Base-by-base conservation (phyloP, 2,113 vertebrate species). In the Tyto alba region DNA sequence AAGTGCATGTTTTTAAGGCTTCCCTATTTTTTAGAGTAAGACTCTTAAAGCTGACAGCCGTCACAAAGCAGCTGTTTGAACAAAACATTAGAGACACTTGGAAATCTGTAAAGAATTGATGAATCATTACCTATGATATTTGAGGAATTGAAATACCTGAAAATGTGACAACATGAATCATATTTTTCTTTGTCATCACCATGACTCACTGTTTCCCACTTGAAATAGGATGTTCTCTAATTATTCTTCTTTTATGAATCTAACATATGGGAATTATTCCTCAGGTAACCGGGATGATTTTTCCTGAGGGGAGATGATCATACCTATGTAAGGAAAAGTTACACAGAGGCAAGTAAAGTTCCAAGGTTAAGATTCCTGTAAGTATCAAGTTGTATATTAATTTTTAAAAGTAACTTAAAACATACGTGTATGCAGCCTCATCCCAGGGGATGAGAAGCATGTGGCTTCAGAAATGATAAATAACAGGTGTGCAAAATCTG, bases 131-230 rank as follows among this genome's bases (percentile, higher is more conserved):
- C 64, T 59, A 17, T 21, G 50, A 62, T 86, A 81, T 93, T 12
- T 81, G 76, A 95, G 76, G 62, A 91, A 90, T 3, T 82, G 92
- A 96, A 92, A 94, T n/a, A 64, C 93, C 92, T 83, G 86, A 75
- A 88, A 95, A 80, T 52, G 81, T 95, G 78, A 85, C 73, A 90
- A 77, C 50, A 57, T 96, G 89, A 97, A 92, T 96, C 92, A 96
- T 62, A 53, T 92, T 95, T 69, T 88, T 89, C 84, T 96, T 96
- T 92, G 84, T 96, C 94, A 95, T 89, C 50, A 72, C 41, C 2
- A 0, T 96, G 93, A 96, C 41, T 96, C 91, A 95, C 47, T 34
- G 7, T 82, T 95, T 94, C 48, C 68, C 66, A 64, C 67, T 89
- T 78, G 69, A 86, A 81, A 72, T 15, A 76, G 43, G 38, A 34